Evolutionary conservation across 2,113 vertebrate species (phyloP).

Genomic region (Phocoena sinus): DNA sequence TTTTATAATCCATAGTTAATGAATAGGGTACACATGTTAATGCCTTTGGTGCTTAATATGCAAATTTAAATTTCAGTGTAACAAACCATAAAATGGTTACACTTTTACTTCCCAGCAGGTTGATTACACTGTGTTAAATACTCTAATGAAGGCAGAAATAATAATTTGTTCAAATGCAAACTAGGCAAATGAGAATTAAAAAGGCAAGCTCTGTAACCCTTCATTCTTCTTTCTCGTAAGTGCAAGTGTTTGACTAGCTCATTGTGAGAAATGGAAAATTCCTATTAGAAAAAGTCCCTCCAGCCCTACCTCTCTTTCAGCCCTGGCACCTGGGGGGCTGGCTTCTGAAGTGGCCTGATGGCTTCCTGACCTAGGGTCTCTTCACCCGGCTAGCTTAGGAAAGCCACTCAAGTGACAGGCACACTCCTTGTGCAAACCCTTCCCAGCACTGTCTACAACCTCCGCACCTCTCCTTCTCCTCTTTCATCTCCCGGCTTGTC

Average conservation of each 20-base stretch:
- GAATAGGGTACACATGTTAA: background rate
- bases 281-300: background rate
- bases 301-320: background rate
- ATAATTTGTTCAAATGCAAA: slow-evolving; percentile 30
- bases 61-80: slow-evolving; percentile 52
- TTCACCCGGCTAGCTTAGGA: background rate
- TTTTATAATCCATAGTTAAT: slow-evolving; percentile 46
- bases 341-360: background rate
- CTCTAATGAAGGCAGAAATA: slow-evolving; percentile 27
- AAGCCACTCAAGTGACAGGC: background rate
- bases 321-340: background rate
- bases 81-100: slow-evolving; percentile 20
- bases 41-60: slow-evolving; percentile 45
- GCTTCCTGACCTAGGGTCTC: background rate
- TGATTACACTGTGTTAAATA: slow-evolving; percentile 39
- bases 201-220: background rate
- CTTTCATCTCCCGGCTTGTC: background rate
- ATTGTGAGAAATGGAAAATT: background rate
- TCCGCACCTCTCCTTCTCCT: background rate
- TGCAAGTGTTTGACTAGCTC: background rate
- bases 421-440: background rate
- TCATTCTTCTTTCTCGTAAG: background rate
- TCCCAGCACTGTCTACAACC: fast-evolving
- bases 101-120: slow-evolving; percentile 28
- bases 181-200: slow-evolving; percentile 26